These are phyloP conservation scores for Amphipoea oculea DNA, from an alignment of 2,888 invertebrate species.

Conservation along the genomic window DNA sequence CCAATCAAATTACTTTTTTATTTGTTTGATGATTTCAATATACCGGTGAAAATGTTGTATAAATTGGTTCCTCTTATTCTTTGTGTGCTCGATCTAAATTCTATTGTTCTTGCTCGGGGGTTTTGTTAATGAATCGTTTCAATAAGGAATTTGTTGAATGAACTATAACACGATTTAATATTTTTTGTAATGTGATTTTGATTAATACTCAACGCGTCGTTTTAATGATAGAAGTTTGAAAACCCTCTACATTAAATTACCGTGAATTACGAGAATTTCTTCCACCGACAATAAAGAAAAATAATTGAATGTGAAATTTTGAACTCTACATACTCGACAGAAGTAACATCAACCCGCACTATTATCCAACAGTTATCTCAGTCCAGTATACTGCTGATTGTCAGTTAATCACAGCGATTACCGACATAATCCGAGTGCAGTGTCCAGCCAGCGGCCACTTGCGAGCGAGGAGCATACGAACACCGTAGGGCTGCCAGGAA, in stretches of 20 bases:
- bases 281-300: background rate
- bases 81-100: background rate
- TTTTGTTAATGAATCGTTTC: background rate
- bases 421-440: conserved; percentile 16
- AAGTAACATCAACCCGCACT: background rate
- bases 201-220: background rate
- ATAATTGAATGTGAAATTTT: background rate
- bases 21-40: conserved; percentile 62
- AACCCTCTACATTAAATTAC: background rate
- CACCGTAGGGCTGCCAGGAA: background rate
- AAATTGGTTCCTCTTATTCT: conserved; percentile 11
- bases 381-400: conserved; percentile 2
- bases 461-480: background rate
- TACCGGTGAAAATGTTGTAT: conserved; percentile 14
- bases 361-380: background rate
- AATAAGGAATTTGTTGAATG: background rate
- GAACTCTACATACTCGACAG: background rate
- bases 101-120: too few relatives aligned
- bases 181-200: background rate
- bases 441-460: conserved; percentile 5
- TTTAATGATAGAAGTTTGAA: background rate
- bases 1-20: conserved; percentile 61
- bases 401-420: conserved; percentile 28
- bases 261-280: background rate
- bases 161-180: background rate